A percentile compares a stretch with the other conserved stretches of the same genome.
These are phyloP conservation scores for Eubasilissa splendida DNA, from an alignment of 2,888 invertebrate species.

Conservation along the genomic window DNA sequence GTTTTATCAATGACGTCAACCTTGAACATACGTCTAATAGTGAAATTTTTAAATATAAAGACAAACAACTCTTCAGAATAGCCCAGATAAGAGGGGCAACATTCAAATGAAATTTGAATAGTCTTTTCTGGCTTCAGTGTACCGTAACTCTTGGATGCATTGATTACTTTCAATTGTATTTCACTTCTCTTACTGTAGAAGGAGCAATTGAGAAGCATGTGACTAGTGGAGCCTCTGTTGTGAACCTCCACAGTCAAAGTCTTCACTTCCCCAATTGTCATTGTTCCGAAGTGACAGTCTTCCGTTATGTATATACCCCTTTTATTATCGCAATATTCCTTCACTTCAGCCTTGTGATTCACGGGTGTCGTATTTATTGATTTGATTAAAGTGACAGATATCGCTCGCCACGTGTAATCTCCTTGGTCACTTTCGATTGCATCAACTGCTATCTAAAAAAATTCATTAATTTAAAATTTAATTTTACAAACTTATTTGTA, in stretches of 20 bases:
- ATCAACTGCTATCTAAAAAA: constrained; percentile 64
- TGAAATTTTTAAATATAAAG: constrained; percentile 75
- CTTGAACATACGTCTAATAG: constrained; percentile 74
- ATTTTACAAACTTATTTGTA: too few relatives aligned
- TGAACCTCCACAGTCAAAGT: constrained; percentile 68
- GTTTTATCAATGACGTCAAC: constrained; percentile 67
- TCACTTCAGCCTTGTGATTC: too few relatives aligned
- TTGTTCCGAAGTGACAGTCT: constrained; percentile 64
- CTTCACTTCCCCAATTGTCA: constrained; percentile 65
- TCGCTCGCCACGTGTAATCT: constrained; percentile 74
- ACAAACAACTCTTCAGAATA: constrained; percentile 74
- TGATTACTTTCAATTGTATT: constrained; percentile 69
- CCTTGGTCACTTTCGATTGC: constrained; percentile 83
- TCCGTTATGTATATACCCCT: constrained; percentile 73
- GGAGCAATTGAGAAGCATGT: constrained; percentile 69
- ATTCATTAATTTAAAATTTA: neutral
- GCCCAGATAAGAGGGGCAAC: constrained; percentile 75
- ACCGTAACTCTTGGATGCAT: constrained; percentile 62
- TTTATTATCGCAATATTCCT: constrained; percentile 64
- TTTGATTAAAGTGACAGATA: constrained; percentile 61
- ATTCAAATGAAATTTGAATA: constrained; percentile 69
- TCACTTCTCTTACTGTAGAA: constrained; percentile 70
- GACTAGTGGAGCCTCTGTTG: constrained; percentile 67
- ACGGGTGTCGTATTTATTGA: neutral
- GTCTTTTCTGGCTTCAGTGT: constrained; percentile 62